Percentiles rank a stretch among this genome's conserved stretches.
Evolutionary conservation across 2,888 invertebrate species (phyloP).

Genomic region (Adelognathus sp.): DNA sequence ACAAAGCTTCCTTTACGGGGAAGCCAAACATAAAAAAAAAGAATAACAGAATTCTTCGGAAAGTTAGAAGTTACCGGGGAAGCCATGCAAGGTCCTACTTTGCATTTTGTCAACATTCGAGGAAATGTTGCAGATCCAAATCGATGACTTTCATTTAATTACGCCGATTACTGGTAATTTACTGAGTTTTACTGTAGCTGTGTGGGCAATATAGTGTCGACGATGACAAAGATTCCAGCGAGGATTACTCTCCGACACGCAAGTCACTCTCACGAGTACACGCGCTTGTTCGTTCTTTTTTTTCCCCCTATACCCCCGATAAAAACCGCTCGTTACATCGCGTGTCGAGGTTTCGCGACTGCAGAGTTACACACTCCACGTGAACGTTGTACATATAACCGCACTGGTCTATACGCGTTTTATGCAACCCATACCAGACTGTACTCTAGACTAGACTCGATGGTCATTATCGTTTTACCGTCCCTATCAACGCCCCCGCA

Average conservation of each 20-base stretch:
- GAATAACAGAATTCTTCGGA: no score
- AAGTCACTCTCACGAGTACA: slow-evolving; percentile 10
- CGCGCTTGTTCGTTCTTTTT: neutral
- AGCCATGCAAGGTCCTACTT: no score
- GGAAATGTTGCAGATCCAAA: no score
- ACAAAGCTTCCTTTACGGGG: no score
- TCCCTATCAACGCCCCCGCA: neutral
- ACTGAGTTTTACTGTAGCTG: no score
- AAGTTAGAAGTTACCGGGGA: no score
- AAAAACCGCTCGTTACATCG: neutral
- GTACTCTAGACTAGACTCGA: neutral
- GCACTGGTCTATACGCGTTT: neutral
- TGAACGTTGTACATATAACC: neutral
- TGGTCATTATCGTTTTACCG: neutral
- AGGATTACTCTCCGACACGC: slow-evolving; percentile 12
- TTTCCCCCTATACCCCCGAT: no score
- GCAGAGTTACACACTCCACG: neutral
- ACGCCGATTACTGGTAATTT: no score
- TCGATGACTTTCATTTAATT: no score
- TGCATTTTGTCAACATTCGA: no score
- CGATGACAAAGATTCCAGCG: neutral
- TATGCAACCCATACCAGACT: neutral
- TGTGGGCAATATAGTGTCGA: neutral
- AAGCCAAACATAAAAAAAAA: no score
- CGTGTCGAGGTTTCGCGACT: neutral